phyloP scores from a whole-genome alignment of 2,113 vertebrate genomes.

The Pampusana beccarii region DNA sequence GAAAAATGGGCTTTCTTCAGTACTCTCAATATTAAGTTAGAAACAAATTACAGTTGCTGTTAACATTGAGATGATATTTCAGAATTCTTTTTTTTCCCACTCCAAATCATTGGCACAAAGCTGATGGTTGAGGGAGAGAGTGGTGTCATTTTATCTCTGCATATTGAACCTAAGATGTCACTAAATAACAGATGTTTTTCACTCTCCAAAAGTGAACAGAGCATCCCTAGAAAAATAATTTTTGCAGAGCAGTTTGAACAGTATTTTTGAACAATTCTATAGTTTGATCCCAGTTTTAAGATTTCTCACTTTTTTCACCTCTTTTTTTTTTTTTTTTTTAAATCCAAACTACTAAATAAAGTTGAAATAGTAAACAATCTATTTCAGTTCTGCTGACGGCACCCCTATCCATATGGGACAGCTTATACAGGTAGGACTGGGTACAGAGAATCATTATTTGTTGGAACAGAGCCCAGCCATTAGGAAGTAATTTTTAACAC shows the following conservation, averaged over 20 bases:
- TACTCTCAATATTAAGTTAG: background rate
- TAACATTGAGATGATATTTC: background rate
- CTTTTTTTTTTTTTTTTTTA: background rate
- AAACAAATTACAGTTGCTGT: accelerated
- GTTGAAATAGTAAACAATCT: background rate
- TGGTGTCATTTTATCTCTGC: background rate
- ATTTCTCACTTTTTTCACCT: background rate
- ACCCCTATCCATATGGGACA: background rate
- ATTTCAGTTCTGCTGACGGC: background rate
- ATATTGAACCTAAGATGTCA: background rate
- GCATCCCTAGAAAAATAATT: background rate
- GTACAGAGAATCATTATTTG: background rate
- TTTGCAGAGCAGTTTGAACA: background rate
- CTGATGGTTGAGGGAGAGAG: background rate
- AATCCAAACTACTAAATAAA: background rate
- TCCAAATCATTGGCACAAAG: background rate
- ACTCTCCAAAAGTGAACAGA: background rate
- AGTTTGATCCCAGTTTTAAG: background rate
- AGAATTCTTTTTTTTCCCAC: background rate
- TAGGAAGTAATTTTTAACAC: background rate
- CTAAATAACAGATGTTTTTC: background rate
- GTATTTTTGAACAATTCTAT: background rate
- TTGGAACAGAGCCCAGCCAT: background rate
- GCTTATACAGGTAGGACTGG: background rate
- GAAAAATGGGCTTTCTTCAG: background rate